A percentile compares a stretch with the other conserved stretches of the same genome.
Conservation (phyloP, 2,888 invertebrate species). For the Villa cingulata region DNA sequence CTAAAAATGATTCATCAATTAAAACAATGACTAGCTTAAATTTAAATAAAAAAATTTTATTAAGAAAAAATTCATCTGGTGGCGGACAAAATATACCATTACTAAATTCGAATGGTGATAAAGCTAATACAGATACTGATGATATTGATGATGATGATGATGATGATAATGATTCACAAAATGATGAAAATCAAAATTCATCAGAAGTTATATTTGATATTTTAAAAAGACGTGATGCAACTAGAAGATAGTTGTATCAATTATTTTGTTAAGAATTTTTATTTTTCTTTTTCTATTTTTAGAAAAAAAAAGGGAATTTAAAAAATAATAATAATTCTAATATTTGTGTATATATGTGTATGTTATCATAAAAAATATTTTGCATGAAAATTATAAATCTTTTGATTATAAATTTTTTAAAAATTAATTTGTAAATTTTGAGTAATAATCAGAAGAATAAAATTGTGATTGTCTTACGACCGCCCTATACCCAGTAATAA, state of each 20-base stretch:
- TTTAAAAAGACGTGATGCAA: slow-evolving; percentile 38
- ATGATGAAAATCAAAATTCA: slow-evolving; percentile 38
- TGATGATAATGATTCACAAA: slow-evolving; percentile 29
- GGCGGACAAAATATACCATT: slow-evolving; percentile 30
- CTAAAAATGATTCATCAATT: background rate
- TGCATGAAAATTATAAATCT: no score
- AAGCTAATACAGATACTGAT: background rate
- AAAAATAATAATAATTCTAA: background rate
- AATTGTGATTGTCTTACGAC: no score
- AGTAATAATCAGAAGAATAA: no score
- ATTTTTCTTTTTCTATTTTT: background rate
- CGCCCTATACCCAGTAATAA: no score
- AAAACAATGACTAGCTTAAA: slow-evolving; percentile 1
- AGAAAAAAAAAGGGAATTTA: background rate
- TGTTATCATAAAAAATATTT: no score
- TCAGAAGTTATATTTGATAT: slow-evolving; percentile 43
- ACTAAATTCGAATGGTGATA: slow-evolving; percentile 21
- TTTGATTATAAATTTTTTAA: no score
- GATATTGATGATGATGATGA: slow-evolving; percentile 19
- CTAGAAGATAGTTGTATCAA: slow-evolving; percentile 10
- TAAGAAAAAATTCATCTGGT: background rate
- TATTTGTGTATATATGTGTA: no score
- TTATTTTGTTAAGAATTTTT: no score
- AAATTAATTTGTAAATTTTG: no score
- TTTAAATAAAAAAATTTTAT: background rate